A percentile compares a stretch with the other conserved stretches of the same genome.
These are phyloP conservation scores for Fregata magnificens DNA, from an alignment of 2,113 vertebrate species.

Conservation along the genomic window DNA sequence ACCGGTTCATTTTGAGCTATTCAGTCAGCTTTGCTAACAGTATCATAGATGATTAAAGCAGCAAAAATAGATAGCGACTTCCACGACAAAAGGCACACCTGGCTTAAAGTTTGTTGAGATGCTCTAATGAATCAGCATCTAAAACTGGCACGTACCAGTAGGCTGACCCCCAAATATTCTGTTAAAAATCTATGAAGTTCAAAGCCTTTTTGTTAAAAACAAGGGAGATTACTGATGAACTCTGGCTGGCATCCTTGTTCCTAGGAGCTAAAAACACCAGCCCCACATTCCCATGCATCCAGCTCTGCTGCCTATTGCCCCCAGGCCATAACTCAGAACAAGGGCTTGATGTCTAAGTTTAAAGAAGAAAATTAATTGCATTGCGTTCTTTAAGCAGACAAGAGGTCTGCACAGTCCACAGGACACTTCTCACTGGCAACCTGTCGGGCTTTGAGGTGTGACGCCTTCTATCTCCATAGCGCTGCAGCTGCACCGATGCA, in stretches of 20 bases:
- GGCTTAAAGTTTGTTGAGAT: not conserved
- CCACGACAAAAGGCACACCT: not conserved
- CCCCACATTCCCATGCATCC: not conserved
- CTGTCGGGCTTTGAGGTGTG: not conserved
- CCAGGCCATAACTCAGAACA: not conserved
- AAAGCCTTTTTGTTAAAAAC: not conserved
- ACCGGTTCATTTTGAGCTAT: not conserved
- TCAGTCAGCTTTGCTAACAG: not conserved
- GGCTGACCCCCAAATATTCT: not conserved
- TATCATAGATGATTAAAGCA: not conserved
- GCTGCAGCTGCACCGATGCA: not conserved
- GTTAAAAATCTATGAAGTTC: not conserved
- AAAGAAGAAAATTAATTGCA: not conserved
- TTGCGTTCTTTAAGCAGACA: not conserved
- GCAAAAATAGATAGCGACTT: not conserved
- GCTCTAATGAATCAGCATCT: not conserved
- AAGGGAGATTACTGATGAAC: not conserved
- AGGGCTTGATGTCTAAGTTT: not conserved
- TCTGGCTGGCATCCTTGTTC: not conserved
- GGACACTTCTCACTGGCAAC: not conserved
- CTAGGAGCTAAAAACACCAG: not conserved
- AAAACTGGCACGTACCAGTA: not conserved
- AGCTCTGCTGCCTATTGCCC: not conserved
- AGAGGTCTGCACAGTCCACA: not conserved
- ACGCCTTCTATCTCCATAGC: not conserved